These are phyloP conservation scores for Hydractinia echinata DNA, from an alignment of 30 jellyfish, hydroid and myxozoan genomes.

Conservation along the genomic window DNA sequence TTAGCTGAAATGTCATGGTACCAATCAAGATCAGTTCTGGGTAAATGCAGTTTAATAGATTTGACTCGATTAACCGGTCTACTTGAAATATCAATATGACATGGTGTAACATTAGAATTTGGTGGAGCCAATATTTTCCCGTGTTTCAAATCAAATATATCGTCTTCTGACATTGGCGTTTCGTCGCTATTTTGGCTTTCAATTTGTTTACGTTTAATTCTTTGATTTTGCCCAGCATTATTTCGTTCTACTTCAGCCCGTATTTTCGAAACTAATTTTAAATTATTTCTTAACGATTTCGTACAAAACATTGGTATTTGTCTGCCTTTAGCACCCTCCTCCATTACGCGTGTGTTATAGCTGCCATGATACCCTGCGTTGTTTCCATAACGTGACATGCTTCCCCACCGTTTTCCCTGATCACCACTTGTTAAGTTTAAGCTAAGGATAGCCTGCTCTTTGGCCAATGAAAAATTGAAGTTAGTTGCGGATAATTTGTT, in stretches of 20 bases:
- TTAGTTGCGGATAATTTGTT: neutral
- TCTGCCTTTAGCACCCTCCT: neutral
- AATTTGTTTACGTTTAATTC: neutral
- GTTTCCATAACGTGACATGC: neutral
- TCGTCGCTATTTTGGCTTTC: neutral
- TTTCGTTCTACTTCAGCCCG: neutral
- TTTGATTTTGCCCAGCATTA: neutral
- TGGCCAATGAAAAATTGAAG: neutral
- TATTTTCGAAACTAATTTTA: neutral
- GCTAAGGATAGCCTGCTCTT: neutral
- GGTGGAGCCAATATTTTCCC: neutral
- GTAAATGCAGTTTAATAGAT: neutral
- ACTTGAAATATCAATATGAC: neutral
- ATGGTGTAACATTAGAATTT: neutral
- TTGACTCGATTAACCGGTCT: neutral
- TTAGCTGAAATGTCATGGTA: neutral
- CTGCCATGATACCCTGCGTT: neutral
- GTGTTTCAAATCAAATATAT: neutral
- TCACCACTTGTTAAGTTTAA: neutral
- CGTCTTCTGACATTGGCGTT: no score
- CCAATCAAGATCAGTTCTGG: slow-evolving; percentile 4
- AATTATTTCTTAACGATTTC: neutral
- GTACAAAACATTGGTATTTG: neutral
- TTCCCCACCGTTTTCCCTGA: neutral
- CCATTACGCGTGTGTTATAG: neutral